Base-by-base conservation (phyloP, 2,113 vertebrate genomes). In the Dascyllus trimaculatus region DNA sequence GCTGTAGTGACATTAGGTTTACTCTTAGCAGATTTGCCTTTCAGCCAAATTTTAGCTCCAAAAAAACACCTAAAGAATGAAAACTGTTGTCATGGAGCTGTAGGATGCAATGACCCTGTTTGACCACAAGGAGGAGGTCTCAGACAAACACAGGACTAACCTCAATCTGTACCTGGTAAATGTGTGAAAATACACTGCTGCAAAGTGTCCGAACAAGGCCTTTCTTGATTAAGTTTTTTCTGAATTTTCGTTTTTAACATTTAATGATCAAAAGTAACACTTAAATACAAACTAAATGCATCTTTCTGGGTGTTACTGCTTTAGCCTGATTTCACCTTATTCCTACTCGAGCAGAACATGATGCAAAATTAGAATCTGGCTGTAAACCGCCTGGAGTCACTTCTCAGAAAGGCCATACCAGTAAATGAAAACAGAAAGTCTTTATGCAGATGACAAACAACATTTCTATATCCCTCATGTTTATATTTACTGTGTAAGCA, bases 121-220 rank as follows among this genome's bases (percentile, higher is more conserved):
- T 81, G 54, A 71, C 82, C 89, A 83, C 81, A 65, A 40, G 70
- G 75, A 78, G 84, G 87, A 61, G 26, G 18, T 74, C 68, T 87
- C 48, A 57, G n/a, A 59, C 60, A 73, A 61, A 46, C 59, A 52
- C 21, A 56, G 32, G 35, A 22, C 15, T n/a, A 24, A 22, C 14
- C 2, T 19, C 9, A 9, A 21, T 2, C 8, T n/a, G 22, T n/a
- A 26, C n/a, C 40, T 19, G 5, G 8, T 25, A n/a, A 60, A 21
- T 6, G 0, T n/a, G 48, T n/a, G 6, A 51, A n/a, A n/a, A n/a
- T 51, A 19, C 48, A 1, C 19, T 51, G 5, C 18, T 51, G 18
- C 11, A 5, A 48, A 48, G 45, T 17, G 18, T 14, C 45, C 18
- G 45, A 48, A 48, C 5, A 48, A 48, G 7, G 45, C 46, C 15